Percentiles rank a stretch among this genome's conserved stretches.
Evolutionary conservation across 2,797 vertebrate species (phyloP).

Genomic region (Chrosomus eos): DNA sequence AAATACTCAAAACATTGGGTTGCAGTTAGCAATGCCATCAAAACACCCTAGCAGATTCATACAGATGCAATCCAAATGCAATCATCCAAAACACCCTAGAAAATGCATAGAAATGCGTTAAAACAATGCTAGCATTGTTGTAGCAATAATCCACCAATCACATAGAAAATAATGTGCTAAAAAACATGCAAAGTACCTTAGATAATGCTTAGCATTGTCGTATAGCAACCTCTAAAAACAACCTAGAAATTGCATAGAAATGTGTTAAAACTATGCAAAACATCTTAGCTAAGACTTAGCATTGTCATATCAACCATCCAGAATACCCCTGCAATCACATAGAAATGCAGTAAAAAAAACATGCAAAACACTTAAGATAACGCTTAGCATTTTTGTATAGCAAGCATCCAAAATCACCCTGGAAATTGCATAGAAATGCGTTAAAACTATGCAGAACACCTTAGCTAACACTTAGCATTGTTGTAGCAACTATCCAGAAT

Average conservation of each 20-base stretch:
- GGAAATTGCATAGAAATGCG: fast-evolving
- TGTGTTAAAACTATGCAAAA: background rate
- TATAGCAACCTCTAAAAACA: background rate
- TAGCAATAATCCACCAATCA: background rate
- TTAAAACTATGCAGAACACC: background rate
- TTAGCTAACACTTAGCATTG: background rate
- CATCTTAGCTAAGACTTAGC: background rate
- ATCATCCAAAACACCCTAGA: background rate
- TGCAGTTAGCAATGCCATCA: too few relatives aligned
- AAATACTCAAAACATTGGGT: background rate
- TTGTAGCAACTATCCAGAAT: too few relatives aligned
- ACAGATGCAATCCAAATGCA: too few relatives aligned
- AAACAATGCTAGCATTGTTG: background rate
- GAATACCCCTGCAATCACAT: background rate
- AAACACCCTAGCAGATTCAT: too few relatives aligned
- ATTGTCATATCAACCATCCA: background rate
- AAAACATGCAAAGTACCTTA: background rate
- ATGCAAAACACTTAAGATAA: background rate
- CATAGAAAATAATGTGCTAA: background rate
- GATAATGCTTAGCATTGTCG: background rate
- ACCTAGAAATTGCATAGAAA: background rate
- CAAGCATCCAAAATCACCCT: background rate
- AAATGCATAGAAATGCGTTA: background rate
- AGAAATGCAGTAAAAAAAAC: fast-evolving
- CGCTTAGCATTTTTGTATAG: fast-evolving